A percentile compares a stretch with the other conserved stretches of the same genome.
These are phyloP conservation scores for Andrena praecox DNA, from an alignment of 2,888 invertebrate species.

Conservation along the genomic window DNA sequence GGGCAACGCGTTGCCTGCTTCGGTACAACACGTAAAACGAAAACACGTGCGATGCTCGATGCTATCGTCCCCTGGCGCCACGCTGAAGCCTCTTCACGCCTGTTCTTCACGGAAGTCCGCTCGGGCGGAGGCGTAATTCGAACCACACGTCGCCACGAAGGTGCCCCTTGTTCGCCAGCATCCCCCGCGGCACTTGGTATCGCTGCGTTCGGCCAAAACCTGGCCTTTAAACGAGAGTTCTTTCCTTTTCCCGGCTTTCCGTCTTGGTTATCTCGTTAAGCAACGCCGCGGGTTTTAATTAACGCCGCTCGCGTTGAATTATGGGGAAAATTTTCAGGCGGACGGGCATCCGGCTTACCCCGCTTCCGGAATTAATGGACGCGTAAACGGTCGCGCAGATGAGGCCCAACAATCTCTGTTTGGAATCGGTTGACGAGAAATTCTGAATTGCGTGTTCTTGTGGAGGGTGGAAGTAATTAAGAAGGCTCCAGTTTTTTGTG, in stretches of 20 bases:
- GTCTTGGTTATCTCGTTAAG: constrained; percentile 52
- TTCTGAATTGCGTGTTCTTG: too few species aligned
- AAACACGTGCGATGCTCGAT: constrained; percentile 78
- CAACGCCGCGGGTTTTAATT: constrained; percentile 53
- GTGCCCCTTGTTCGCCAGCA: constrained; percentile 61
- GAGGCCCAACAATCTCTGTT: constrained; percentile 13
- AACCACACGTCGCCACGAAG: constrained; percentile 71
- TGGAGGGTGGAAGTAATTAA: too few species aligned
- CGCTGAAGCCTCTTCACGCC: constrained; percentile 63
- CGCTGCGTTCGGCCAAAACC: not conserved
- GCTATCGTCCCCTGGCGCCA: constrained; percentile 77
- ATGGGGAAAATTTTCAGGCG: constrained; percentile 32
- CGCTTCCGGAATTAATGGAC: constrained; percentile 34
- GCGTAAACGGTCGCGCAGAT: constrained; percentile 29
- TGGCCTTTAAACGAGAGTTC: not conserved
- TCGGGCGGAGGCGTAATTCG: constrained; percentile 74
- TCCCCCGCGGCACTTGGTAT: constrained; percentile 41
- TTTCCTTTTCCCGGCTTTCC: constrained; percentile 27
- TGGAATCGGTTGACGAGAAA: not conserved
- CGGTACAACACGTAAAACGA: constrained; percentile 74
- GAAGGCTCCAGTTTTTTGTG: too few species aligned
- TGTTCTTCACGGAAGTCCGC: constrained; percentile 78
- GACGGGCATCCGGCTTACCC: constrained; percentile 10
- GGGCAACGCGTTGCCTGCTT: constrained; percentile 2
- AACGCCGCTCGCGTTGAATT: constrained; percentile 49